Percentiles rank a stretch among this genome's conserved stretches.
These are phyloP conservation scores for Eilema griseolum DNA, from an alignment of 2,888 invertebrate species.

Conservation along the genomic window DNA sequence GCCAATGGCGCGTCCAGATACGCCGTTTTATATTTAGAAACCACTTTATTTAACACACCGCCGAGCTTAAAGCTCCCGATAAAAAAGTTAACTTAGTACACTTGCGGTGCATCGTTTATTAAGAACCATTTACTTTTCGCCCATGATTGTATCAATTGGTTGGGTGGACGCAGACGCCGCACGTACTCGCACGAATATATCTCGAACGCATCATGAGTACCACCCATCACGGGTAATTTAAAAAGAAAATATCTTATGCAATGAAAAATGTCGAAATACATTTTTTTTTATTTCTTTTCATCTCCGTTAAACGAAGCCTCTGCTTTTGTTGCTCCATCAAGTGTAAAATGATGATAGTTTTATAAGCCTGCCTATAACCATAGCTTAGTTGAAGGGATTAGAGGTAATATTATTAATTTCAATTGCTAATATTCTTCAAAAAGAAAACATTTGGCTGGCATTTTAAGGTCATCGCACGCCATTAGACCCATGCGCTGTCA, in stretches of 20 bases:
- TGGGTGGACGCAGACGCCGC: slow-evolving; percentile 59
- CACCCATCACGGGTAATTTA: slow-evolving; percentile 32
- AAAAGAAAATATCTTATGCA: not conserved
- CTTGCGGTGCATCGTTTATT: slow-evolving; percentile 80
- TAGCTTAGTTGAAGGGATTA: no score
- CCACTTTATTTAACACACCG: slow-evolving; percentile 85
- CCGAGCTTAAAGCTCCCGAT: slow-evolving; percentile 80
- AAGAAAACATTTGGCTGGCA: no score
- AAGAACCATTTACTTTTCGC: slow-evolving; percentile 82
- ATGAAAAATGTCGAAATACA: no score
- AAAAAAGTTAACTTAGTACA: slow-evolving; percentile 80
- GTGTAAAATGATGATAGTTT: no score
- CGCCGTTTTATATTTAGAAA: slow-evolving; percentile 85
- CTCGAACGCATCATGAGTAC: not conserved
- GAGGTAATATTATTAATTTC: no score
- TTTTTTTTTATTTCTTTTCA: no score
- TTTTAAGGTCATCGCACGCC: no score
- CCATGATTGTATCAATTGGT: slow-evolving; percentile 81
- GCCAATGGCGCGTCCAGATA: slow-evolving; percentile 85
- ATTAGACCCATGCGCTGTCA: no score
- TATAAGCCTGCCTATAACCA: no score
- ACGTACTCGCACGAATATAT: slow-evolving; percentile 49
- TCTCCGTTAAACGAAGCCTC: no score
- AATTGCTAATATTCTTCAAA: no score
- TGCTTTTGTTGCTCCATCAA: no score